Conservation (phyloP, 2,113 vertebrate species). For the Barbus barbus region DNA sequence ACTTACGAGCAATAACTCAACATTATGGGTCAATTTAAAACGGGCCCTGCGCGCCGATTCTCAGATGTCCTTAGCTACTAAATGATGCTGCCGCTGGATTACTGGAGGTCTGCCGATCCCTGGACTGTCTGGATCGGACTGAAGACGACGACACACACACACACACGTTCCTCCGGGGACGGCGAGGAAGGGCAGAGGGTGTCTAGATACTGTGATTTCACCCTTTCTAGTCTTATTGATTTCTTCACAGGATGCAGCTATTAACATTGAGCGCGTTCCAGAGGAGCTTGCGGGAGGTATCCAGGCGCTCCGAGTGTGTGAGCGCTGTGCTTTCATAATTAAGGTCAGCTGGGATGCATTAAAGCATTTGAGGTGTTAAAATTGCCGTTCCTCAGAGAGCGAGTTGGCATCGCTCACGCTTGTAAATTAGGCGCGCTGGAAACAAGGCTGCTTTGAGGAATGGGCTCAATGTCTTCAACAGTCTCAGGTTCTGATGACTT, state of each 20-base stretch:
- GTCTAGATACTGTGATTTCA: conserved; percentile 77
- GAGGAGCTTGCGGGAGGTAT: conserved; percentile 75
- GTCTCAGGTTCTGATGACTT: neutral
- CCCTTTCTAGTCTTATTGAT: conserved; percentile 80
- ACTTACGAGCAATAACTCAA: conserved; percentile 78
- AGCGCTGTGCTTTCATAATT: conserved; percentile 80
- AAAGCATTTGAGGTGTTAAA: conserved; percentile 83
- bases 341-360: conserved; percentile 84
- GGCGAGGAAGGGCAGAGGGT: conserved; percentile 52
- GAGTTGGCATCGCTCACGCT: conserved; percentile 76
- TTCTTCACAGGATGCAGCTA: conserved; percentile 80
- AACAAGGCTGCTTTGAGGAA: conserved; percentile 55
- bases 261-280: conserved; percentile 75
- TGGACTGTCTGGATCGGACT: neutral
- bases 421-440: conserved; percentile 76
- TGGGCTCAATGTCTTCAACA: conserved; percentile 55
- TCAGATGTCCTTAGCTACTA: conserved; percentile 36
- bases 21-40: conserved; percentile 78
- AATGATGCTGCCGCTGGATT: conserved; percentile 18
- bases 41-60: conserved; percentile 63
- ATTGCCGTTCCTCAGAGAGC: conserved; percentile 76
- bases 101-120: too few species aligned
- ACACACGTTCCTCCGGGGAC: conserved; percentile 45
- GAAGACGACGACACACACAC: too few species aligned
- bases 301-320: conserved; percentile 63